Evolutionary conservation across 2,888 invertebrate genomes (phyloP).

Genomic region (Pseudococcus viburni): DNA sequence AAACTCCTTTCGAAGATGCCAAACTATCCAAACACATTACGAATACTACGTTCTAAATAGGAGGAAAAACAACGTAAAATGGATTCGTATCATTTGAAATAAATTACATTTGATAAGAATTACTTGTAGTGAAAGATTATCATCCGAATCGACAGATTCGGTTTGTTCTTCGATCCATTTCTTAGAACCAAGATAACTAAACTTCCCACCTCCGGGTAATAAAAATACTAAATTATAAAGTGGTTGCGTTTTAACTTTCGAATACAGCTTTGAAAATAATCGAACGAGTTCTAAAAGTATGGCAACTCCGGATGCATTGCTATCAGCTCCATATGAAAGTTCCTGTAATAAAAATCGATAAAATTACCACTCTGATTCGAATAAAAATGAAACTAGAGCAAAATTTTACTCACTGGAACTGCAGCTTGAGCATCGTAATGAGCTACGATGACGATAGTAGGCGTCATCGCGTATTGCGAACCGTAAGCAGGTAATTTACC

Average conservation of each 20-base stretch:
- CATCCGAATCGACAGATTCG: conserved; percentile 78
- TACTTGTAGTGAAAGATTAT: conserved; percentile 54
- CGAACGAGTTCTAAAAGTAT: conserved; percentile 89
- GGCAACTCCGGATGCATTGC: conserved; percentile 92
- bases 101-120: neutral
- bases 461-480: conserved; percentile 76
- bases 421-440: conserved; percentile 94
- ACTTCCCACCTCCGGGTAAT: conserved; percentile 90
- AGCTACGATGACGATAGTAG: conserved; percentile 91
- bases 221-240: conserved; percentile 88
- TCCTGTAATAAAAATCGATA: conserved; percentile 75
- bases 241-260: conserved; percentile 80
- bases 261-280: conserved; percentile 89
- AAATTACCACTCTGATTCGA: neutral
- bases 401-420: conserved; percentile 83
- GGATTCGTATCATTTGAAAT: neutral
- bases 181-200: conserved; percentile 95
- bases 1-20: conserved; percentile 78
- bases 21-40: conserved; percentile 92
- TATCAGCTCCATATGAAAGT: conserved; percentile 89
- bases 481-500: conserved; percentile 85
- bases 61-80: conserved; percentile 35
- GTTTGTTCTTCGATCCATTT: conserved; percentile 95
- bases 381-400: neutral
- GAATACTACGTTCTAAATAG: conserved; percentile 86